These are phyloP conservation scores for Ptychodera flava DNA, from an alignment of 35 echinoderm and acorn worm species.

Conservation along the genomic window DNA sequence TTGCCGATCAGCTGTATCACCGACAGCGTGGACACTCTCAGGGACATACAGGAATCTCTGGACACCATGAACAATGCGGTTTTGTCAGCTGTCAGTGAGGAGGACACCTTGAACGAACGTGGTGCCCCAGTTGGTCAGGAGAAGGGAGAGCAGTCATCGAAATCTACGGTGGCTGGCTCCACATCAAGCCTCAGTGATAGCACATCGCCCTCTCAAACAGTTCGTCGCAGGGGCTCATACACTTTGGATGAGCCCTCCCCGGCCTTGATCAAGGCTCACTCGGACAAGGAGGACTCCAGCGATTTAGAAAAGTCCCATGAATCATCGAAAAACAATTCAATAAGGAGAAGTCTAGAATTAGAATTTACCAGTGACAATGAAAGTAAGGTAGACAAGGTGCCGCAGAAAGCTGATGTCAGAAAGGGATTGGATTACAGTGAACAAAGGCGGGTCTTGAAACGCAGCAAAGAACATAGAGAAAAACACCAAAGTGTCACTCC, in stretches of 20 bases:
- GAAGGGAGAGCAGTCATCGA: not conserved
- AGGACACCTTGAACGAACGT: slow-evolving; percentile 13
- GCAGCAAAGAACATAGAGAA: not conserved
- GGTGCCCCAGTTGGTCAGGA: slow-evolving; percentile 81
- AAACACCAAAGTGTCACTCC: not conserved
- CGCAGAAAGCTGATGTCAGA: not conserved
- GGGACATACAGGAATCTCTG: slow-evolving; percentile 58
- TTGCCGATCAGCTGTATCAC: slow-evolving; percentile 59
- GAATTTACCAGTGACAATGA: not conserved
- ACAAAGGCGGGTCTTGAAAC: not conserved
- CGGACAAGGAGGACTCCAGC: slow-evolving; percentile 31
- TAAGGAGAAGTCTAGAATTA: slow-evolving; percentile 22
- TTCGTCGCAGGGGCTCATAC: slow-evolving; percentile 54
- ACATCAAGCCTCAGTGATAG: not conserved
- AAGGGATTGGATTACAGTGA: not conserved
- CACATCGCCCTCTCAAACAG: not conserved
- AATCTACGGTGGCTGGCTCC: not conserved
- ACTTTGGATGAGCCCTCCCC: slow-evolving; percentile 85
- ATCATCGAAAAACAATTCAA: not conserved
- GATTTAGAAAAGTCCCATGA: not conserved
- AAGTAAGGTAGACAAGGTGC: not conserved
- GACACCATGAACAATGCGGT: slow-evolving; percentile 31
- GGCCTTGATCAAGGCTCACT: slow-evolving; percentile 72
- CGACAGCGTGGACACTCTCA: slow-evolving; percentile 63
- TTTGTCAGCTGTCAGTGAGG: slow-evolving; percentile 3